Base-by-base conservation (phyloP, 2,888 invertebrate species). In the Sinelater perroti region DNA sequence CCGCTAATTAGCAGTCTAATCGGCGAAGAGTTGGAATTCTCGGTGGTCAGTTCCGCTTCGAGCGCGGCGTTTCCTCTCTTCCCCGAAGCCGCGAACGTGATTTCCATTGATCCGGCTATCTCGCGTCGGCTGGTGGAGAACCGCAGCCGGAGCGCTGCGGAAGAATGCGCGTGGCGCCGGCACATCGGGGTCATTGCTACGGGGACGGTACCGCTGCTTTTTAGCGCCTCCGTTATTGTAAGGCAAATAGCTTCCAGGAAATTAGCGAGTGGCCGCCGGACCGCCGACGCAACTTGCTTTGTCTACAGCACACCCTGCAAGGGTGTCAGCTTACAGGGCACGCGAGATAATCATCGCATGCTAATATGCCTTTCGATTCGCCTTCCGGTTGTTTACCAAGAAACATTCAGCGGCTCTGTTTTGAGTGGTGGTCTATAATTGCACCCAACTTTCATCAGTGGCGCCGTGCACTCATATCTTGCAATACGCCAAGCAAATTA, bases 161-260 rank as follows among this genome's bases (percentile, higher is more conserved):
- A 52, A 50, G 56, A 56, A 56, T 52, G 57, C 53, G 47, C 52
- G 47, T 58, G 58, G 53, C 58, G 58, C 58, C 58, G 46, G 35
- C 40, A 35, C 53, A 53, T 42, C 21, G 53, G 28, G 58, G 58
- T 58, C 58, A 53, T 53, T 53, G 58, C 46, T 53, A 47, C 26
- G 24, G 26, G 35, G 21, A 35, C 7, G 16, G 21, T 51, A 36
- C 54, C 30, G 30, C 21, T 13, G 28, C n/a, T 47, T 47, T 47
- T 47, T 33, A 49, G 44, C 44, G 44, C 44, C 44, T 44, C 28
- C 44, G 6, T 44, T 44, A 44, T 44, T 28, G 44, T 30, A 44
- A 40, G 30, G 44, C 30, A 28, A 44, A 44, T 30, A 30, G 28
- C 44, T 17, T 18, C 30, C 17, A 28, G 30, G 30, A 44, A 44